Evolutionary conservation across 2,888 invertebrate species (phyloP).

Genomic region (Euspilapteryx auroguttella): DNA sequence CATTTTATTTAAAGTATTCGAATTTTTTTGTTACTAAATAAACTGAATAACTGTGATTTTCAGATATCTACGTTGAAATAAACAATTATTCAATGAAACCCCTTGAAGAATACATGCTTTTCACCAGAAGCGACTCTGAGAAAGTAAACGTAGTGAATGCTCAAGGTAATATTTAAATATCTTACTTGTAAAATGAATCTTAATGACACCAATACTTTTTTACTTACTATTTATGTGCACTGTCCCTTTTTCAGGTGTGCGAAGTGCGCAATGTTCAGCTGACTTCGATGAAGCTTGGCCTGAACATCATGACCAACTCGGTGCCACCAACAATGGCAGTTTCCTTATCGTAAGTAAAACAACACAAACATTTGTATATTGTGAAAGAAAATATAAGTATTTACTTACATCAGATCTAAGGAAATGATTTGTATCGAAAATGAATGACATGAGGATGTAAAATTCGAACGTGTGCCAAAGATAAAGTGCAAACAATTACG

Average conservation of each 20-base stretch:
- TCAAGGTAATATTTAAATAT: no score
- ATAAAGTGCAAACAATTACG: no score
- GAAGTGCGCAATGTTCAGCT: conserved; percentile 83
- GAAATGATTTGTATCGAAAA: no score
- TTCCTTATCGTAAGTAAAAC: conserved; percentile 41
- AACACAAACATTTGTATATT: no score
- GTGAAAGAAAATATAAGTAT: no score
- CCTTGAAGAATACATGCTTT: conserved; percentile 90
- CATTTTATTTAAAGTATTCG: background rate
- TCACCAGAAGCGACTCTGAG: conserved; percentile 80
- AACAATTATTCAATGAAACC: conserved; percentile 84
- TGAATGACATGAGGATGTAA: no score
- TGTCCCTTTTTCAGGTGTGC: no score
- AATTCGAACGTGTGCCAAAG: no score
- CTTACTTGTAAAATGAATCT: no score
- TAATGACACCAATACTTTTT: no score
- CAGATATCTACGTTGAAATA: conserved; percentile 84
- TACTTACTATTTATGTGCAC: no score
- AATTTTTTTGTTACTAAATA: background rate
- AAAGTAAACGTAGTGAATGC: conserved; percentile 86
- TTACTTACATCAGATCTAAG: no score
- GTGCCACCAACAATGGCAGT: conserved; percentile 43
- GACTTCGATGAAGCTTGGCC: conserved; percentile 68
- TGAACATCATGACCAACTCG: conserved; percentile 35
- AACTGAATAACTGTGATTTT: background rate